Conservation (phyloP, 2,888 invertebrate species). For the Pardosa pseudoannulata region DNA sequence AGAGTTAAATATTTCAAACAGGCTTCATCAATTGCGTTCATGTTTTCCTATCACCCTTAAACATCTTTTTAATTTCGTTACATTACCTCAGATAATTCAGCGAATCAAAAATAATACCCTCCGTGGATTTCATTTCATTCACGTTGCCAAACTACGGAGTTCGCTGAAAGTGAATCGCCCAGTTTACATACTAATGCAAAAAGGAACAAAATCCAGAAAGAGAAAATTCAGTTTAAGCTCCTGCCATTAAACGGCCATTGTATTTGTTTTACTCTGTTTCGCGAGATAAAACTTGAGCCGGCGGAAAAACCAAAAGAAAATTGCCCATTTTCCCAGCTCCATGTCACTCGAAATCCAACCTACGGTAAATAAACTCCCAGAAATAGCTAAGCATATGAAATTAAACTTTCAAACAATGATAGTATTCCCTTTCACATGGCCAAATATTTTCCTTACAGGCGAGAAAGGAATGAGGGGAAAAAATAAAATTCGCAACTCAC, state of each 20-base stretch:
- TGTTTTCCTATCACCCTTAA: no score
- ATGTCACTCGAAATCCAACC: background rate
- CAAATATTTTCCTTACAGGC: background rate
- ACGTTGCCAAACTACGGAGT: background rate
- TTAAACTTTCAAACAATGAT: background rate
- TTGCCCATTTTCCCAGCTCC: background rate
- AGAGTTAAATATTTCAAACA: no score
- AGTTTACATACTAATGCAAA: background rate
- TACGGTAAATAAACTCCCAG: background rate
- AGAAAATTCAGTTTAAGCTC: background rate
- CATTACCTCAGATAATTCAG: background rate
- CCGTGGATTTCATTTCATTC: background rate
- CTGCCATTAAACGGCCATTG: background rate
- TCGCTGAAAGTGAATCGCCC: background rate
- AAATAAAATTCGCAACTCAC: background rate
- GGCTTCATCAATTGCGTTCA: no score
- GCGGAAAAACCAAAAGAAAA: background rate
- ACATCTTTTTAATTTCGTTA: background rate
- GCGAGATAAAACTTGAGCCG: background rate
- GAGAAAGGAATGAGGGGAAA: background rate
- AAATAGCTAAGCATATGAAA: conserved; percentile 1
- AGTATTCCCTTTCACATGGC: background rate
- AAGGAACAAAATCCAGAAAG: background rate
- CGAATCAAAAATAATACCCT: background rate
- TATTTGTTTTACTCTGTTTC: background rate